Percentiles rank a stretch among this genome's conserved stretches.
Conservation (phyloP, 1,140 invertebrate species). For the Philotrypesis tridentata region DNA sequence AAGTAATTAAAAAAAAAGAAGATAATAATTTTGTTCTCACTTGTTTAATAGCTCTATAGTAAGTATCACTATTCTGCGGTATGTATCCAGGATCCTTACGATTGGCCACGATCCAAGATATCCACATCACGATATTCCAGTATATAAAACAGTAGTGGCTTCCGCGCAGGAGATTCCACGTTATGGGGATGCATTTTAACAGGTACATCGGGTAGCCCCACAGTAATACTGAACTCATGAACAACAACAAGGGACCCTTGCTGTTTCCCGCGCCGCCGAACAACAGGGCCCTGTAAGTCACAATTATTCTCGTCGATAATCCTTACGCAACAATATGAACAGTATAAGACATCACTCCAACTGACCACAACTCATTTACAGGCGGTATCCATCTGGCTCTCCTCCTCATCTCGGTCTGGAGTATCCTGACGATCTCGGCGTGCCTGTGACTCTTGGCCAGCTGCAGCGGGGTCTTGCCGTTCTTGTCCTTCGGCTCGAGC, state of each 20-base stretch:
- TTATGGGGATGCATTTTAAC: conserved; percentile 90
- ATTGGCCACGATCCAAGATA: conserved; percentile 92
- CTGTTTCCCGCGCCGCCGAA: conserved; percentile 93
- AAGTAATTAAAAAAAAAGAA: not conserved
- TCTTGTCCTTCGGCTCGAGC: conserved; percentile 89
- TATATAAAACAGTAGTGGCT: conserved; percentile 93
- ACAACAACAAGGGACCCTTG: conserved; percentile 89
- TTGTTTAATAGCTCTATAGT: conserved; percentile 90
- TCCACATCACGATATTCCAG: conserved; percentile 93
- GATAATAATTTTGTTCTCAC: conserved; percentile 56
- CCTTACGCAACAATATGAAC: not conserved
- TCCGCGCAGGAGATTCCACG: conserved; percentile 88
- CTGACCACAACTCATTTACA: conserved; percentile 87
- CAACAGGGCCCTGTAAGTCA: conserved; percentile 79
- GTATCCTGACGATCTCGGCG: conserved; percentile 85
- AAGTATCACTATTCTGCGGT: conserved; percentile 90
- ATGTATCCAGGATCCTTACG: conserved; percentile 92
- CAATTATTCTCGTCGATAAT: not conserved
- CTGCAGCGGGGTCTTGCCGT: conserved; percentile 92
- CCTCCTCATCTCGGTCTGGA: conserved; percentile 86
- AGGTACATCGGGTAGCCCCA: conserved; percentile 97
- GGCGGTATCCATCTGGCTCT: conserved; percentile 89
- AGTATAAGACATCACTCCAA: conserved; percentile 14
- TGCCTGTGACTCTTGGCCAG: conserved; percentile 91
- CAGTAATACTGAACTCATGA: conserved; percentile 87